Conservation (phyloP, 2,113 vertebrate genomes). For the Gymnocephalus cernua region DNA sequence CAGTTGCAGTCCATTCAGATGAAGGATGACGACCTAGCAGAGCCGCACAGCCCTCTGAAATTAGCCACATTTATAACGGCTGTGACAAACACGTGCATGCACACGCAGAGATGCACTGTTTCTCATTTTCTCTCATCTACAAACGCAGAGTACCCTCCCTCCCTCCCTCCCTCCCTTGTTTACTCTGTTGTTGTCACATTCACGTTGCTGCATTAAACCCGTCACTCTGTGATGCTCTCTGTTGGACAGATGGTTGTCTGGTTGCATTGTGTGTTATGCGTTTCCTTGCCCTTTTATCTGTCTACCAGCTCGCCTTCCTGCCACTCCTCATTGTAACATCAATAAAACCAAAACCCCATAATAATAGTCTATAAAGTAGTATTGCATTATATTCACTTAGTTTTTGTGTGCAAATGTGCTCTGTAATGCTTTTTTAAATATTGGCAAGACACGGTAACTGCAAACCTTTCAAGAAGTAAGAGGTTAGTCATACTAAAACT, state of each 20-base stretch:
- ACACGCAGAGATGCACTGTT: constrained; percentile 5
- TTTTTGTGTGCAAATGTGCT: neutral
- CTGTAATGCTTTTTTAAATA: constrained; percentile 8
- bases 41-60: constrained; percentile 50
- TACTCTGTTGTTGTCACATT: constrained; percentile 14
- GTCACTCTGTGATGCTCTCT: constrained; percentile 13
- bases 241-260: constrained; percentile 23
- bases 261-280: neutral
- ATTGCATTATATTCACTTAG: neutral
- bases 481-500: neutral
- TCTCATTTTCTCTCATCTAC: constrained; percentile 20
- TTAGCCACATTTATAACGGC: constrained; percentile 57
- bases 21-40: constrained; percentile 48
- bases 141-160: neutral
- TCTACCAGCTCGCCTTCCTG: constrained; percentile 17
- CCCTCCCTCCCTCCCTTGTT: constrained; percentile 8
- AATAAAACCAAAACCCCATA: neutral
- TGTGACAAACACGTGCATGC: constrained; percentile 18
- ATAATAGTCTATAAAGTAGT: neutral
- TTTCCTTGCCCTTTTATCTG: neutral
- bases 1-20: constrained; percentile 48
- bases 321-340: neutral
- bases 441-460: neutral
- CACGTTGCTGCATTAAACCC: constrained; percentile 5
- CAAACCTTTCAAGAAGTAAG: constrained; percentile 38